A percentile compares a stretch with the other conserved stretches of the same genome.
These are phyloP conservation scores for Dynastes maya DNA, from an alignment of 2,888 invertebrate genomes.

Conservation along the genomic window DNA sequence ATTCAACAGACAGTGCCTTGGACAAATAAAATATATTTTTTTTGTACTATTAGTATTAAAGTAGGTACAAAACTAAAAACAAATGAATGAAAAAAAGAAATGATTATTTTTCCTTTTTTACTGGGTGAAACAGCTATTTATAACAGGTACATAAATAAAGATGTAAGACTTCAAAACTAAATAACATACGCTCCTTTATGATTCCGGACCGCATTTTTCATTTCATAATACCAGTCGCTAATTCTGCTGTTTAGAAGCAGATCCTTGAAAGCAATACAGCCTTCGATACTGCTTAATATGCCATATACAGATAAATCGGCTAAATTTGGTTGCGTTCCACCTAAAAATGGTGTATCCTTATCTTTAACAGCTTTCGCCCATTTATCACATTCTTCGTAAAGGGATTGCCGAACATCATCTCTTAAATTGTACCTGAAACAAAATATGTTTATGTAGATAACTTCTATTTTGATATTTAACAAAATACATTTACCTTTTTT, in stretches of 20 bases:
- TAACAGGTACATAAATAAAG: no score
- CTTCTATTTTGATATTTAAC: not conserved
- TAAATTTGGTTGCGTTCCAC: constrained; percentile 90
- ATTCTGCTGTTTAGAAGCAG: constrained; percentile 82
- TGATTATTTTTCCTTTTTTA: no score
- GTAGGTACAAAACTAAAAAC: no score
- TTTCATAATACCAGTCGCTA: constrained; percentile 83
- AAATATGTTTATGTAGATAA: not conserved
- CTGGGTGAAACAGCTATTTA: no score
- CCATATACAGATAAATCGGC: constrained; percentile 95
- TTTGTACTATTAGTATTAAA: no score
- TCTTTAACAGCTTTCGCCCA: constrained; percentile 84
- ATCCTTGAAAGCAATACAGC: constrained; percentile 92
- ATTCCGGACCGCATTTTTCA: constrained; percentile 77
- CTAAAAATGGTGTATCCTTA: constrained; percentile 85
- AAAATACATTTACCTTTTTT: constrained; percentile 78
- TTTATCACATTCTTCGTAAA: constrained; percentile 90
- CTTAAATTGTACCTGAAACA: constrained; percentile 83
- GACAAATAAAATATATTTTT: no score
- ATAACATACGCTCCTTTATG: constrained; percentile 71
- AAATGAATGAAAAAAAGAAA: no score
- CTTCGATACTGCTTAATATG: constrained; percentile 92
- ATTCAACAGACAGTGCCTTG: no score
- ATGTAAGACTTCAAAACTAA: no score
- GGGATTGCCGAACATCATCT: constrained; percentile 89